Evolutionary conservation across 2,888 invertebrate genomes (phyloP), one percentile per base, ranked within the genome.

Genomic region (Cheilosia urbana): DNA sequence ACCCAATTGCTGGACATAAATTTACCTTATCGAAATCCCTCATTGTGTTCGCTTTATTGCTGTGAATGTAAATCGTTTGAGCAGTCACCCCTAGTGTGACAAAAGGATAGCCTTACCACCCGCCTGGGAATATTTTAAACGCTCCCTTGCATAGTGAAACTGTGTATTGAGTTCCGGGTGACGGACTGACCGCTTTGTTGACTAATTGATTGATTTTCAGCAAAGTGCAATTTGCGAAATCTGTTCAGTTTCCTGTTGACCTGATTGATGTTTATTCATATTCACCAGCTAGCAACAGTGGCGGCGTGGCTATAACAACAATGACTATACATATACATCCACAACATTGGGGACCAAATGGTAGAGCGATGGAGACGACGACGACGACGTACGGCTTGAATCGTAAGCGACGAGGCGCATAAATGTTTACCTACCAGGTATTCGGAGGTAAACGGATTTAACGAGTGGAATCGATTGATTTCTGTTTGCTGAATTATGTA

Each of bases 191-290:
- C 49, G 84, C 76, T 76, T 85, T 85, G 80, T 84, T 79, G 47
- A 76, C 80, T 85, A 85, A 81, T 77, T 87, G 85, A 87, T 87
- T 87, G 80, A 81, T 81, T 87, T 81, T 58, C 71, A 77, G 81
- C 72, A 87, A 81, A 73, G 77, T 81, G 85, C 81, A 87, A 85
- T 85, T 85, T 85, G 85, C 72, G 58, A 81, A 87, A 81, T 87
- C 77, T 87, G 77, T 87, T 87, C 85, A 87, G 81, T 69, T 87
- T 87, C 81, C 85, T 81, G 81, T 87, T 87, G 85, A 87, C 85
- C 85, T 77, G 85, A 77, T 87, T 87, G 85, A 81, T 87, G 85
- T 87, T 87, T 87, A 87, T 87, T 87, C 85, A 87, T 87, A 87
- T 87, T 77, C 72, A 77, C 55, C 69, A 80, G 53, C 68, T 72